Evolutionary conservation across 2,797 vertebrate species (phyloP).

Genomic region (Schizopygopsis malacanthus): DNA sequence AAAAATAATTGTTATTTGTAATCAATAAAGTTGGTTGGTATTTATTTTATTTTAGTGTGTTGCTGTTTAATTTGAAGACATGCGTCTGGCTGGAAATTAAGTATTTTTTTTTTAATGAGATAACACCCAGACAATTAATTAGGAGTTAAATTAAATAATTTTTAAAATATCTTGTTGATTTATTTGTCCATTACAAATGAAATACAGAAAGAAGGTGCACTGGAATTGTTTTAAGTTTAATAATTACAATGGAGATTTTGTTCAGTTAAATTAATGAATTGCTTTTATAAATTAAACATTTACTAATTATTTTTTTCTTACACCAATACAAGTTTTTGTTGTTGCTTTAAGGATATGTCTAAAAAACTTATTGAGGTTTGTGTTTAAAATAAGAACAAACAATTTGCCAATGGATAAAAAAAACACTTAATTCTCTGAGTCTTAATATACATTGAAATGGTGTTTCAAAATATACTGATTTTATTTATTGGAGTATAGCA

Average conservation of each 20-base stretch:
- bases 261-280: background rate
- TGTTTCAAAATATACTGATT: no score
- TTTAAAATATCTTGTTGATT: background rate
- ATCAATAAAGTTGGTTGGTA: background rate
- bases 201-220: background rate
- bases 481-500: background rate
- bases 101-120: background rate
- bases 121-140: constrained; percentile 1
- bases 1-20: background rate
- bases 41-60: background rate
- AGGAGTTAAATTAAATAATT: background rate
- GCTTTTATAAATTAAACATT: background rate
- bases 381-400: background rate
- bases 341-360: background rate
- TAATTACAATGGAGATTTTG: background rate
- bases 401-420: background rate
- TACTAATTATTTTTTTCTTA: background rate
- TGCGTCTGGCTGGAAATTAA: background rate
- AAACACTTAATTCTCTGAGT: background rate
- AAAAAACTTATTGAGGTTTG: background rate
- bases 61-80: background rate
- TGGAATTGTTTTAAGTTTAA: background rate
- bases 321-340: background rate
- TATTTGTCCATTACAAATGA: background rate
- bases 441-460: no score